A percentile compares a stretch with the other conserved stretches of the same genome.
Evolutionary conservation across 1,140 invertebrate species (phyloP).

Genomic region (Battus philenor): DNA sequence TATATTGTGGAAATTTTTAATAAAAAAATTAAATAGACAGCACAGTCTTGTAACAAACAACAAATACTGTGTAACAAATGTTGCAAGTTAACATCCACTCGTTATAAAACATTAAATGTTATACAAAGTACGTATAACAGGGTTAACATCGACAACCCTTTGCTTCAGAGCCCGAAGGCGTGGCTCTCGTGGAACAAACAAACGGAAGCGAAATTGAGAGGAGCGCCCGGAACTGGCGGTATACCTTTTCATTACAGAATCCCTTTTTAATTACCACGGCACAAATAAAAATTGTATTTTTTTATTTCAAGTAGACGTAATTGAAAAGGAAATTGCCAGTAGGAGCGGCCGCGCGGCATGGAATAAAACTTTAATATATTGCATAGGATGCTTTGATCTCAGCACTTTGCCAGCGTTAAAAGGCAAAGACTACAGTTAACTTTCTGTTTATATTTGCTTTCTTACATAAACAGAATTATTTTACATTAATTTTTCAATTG

Average conservation of each 20-base stretch:
- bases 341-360: conserved; percentile 50
- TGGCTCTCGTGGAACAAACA: conserved; percentile 64
- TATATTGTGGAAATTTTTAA: too few species aligned
- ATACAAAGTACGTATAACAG: conserved; percentile 33
- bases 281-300: conserved; percentile 74
- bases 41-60: too few species aligned
- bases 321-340: conserved; percentile 73
- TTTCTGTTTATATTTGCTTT: conserved; percentile 11
- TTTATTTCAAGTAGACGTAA: conserved; percentile 72
- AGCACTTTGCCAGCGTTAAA: conserved; percentile 61
- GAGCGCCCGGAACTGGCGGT: conserved; percentile 65
- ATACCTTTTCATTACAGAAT: conserved; percentile 74
- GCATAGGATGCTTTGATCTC: conserved; percentile 72
- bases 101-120: conserved; percentile 31
- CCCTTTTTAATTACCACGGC: conserved; percentile 73
- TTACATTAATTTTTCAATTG: conserved; percentile 15
- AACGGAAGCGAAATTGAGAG: conserved; percentile 72
- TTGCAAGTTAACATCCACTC: neutral
- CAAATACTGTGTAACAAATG: too few species aligned
- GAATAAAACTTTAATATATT: conserved; percentile 74
- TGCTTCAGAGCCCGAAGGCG: conserved; percentile 55
- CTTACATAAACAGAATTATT: conserved; percentile 11
- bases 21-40: too few species aligned
- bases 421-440: conserved; percentile 42
- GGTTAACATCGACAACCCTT: conserved; percentile 48